phyloP scores from a whole-genome alignment of 1,140 invertebrate species.

The Cylas formicarius region DNA sequence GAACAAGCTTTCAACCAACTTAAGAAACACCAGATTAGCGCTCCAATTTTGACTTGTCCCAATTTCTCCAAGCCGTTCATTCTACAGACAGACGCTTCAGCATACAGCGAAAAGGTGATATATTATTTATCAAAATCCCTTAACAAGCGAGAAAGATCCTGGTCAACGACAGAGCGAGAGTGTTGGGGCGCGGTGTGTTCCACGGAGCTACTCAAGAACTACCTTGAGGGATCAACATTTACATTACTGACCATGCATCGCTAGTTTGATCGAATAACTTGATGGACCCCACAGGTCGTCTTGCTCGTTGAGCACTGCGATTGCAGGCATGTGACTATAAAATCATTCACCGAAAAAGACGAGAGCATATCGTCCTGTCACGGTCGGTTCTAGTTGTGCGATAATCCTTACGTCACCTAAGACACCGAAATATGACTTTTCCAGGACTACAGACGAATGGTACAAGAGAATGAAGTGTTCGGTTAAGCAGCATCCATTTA shows the following conservation, averaged over 20 bases:
- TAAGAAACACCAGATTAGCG: conserved; percentile 5
- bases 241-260: conserved; percentile 42
- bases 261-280: conserved; percentile 39
- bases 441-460: neutral
- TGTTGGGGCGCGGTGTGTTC: conserved; percentile 16
- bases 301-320: conserved; percentile 7
- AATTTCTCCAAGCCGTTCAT: conserved; percentile 31
- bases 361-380: conserved; percentile 8
- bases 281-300: conserved; percentile 17
- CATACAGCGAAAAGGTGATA: conserved; percentile 8
- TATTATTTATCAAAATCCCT: conserved; percentile 34
- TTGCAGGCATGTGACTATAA: neutral
- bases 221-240: conserved; percentile 38
- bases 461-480: neutral
- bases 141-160: conserved; percentile 35
- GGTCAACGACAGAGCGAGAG: conserved; percentile 16
- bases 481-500: neutral
- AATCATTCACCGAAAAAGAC: neutral
- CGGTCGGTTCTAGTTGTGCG: neutral
- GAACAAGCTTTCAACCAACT: neutral
- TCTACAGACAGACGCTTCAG: conserved; percentile 26
- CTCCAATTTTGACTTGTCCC: conserved; percentile 14
- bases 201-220: conserved; percentile 34
- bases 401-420: neutral
- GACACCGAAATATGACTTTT: no score